These are phyloP conservation scores for Stichopus horrens DNA, from an alignment of 53 echinoderm and acorn worm species.

Conservation along the genomic window DNA sequence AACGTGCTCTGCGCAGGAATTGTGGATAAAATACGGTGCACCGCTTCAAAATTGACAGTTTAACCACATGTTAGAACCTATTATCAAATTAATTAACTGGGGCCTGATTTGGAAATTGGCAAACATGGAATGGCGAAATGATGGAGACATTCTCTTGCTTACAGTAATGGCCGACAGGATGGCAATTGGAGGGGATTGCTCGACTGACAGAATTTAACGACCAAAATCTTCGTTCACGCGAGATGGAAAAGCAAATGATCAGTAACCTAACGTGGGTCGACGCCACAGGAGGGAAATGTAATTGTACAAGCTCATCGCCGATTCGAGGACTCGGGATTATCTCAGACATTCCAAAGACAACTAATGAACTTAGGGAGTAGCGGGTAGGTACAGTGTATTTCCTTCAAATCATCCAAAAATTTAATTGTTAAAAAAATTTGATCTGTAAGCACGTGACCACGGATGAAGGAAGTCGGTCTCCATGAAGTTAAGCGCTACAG, in stretches of 20 bases:
- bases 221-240: neutral
- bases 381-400: too few species aligned
- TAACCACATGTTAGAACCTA: constrained; percentile 45
- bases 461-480: too few species aligned
- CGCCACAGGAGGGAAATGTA: too few species aligned
- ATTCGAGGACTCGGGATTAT: too few species aligned
- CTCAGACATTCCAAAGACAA: too few species aligned
- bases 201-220: neutral
- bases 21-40: neutral
- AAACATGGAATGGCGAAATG: constrained; percentile 21
- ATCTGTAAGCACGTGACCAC: too few species aligned
- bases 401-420: too few species aligned
- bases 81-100: constrained; percentile 46
- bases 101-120: constrained; percentile 34
- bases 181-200: neutral
- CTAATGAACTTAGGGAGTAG: too few species aligned
- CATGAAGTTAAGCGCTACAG: too few species aligned
- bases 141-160: constrained; percentile 14
- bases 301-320: too few species aligned
- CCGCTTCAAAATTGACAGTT: constrained; percentile 27
- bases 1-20: constrained; percentile 36
- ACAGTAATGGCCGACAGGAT: constrained; percentile 8
- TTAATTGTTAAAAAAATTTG: too few species aligned
- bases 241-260: neutral
- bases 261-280: neutral